phyloP scores from a whole-genome alignment of 2,888 invertebrate genomes.

The Drosophila rellima region DNA sequence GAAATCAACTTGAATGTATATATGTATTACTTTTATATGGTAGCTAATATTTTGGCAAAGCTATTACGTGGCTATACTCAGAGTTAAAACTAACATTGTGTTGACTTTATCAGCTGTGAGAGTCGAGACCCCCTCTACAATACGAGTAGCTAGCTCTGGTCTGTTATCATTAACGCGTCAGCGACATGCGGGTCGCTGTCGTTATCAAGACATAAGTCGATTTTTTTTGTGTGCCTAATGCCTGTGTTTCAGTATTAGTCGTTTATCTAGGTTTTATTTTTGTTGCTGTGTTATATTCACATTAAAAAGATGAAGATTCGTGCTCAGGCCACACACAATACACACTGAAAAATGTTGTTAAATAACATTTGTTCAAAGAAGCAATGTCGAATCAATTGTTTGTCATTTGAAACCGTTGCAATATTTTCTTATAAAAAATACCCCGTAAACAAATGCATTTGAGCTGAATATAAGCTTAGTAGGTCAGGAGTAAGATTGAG shows the following conservation, averaged over 20 bases:
- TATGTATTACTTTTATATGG: slow-evolving; percentile 6
- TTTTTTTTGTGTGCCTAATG: slow-evolving; percentile 34
- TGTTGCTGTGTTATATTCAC: slow-evolving; percentile 20
- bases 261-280: slow-evolving; percentile 57
- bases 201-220: slow-evolving; percentile 53
- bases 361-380: slow-evolving; percentile 32
- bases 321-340: not conserved
- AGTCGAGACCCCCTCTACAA: slow-evolving; percentile 19
- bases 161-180: slow-evolving; percentile 50
- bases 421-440: slow-evolving; percentile 1
- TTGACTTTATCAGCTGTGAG: slow-evolving; percentile 48
- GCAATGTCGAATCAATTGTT: slow-evolving; percentile 7
- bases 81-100: slow-evolving; percentile 40
- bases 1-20: not conserved
- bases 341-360: slow-evolving; percentile 12
- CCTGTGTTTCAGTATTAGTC: slow-evolving; percentile 22
- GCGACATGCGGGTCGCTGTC: slow-evolving; percentile 61
- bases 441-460: slow-evolving; percentile 20
- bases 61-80: slow-evolving; percentile 48
- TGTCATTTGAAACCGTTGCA: slow-evolving; percentile 17
- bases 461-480: slow-evolving; percentile 6
- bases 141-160: not conserved
- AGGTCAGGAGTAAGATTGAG: slow-evolving; percentile 7
- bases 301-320: slow-evolving; percentile 3
- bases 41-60: slow-evolving; percentile 45